Evolutionary conservation across 2,888 invertebrate genomes (phyloP).

Genomic region (Galeruca laticollis): DNA sequence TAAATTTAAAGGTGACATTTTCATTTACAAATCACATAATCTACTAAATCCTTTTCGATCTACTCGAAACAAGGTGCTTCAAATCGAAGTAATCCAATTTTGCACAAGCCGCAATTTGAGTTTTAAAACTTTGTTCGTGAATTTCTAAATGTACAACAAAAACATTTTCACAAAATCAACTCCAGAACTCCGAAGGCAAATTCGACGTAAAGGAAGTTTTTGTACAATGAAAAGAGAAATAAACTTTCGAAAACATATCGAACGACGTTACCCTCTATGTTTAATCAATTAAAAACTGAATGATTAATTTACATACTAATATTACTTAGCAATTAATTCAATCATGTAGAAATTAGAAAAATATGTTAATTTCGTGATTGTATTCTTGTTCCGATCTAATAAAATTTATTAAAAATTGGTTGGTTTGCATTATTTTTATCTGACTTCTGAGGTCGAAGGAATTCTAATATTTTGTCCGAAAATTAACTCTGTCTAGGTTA

Average conservation of each 20-base stretch:
- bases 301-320: too few relatives aligned
- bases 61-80: not conserved
- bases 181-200: not conserved
- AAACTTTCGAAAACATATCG: not conserved
- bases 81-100: slow-evolving; percentile 17
- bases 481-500: too few relatives aligned
- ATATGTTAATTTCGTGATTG: too few relatives aligned
- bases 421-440: too few relatives aligned
- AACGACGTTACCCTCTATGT: not conserved
- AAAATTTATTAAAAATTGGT: too few relatives aligned
- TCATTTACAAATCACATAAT: not conserved
- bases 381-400: too few relatives aligned
- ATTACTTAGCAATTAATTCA: too few relatives aligned
- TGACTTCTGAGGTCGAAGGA: too few relatives aligned
- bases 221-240: not conserved
- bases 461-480: too few relatives aligned
- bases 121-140: slow-evolving; percentile 12
- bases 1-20: not conserved
- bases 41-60: not conserved
- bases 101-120: slow-evolving; percentile 2
- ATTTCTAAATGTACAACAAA: slow-evolving; percentile 19
- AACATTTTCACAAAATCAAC: not conserved
- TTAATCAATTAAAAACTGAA: not conserved
- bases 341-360: too few relatives aligned
- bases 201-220: not conserved